These are phyloP conservation scores for Liparis tanakae DNA, from an alignment of 2,797 vertebrate genomes.

Conservation along the genomic window DNA sequence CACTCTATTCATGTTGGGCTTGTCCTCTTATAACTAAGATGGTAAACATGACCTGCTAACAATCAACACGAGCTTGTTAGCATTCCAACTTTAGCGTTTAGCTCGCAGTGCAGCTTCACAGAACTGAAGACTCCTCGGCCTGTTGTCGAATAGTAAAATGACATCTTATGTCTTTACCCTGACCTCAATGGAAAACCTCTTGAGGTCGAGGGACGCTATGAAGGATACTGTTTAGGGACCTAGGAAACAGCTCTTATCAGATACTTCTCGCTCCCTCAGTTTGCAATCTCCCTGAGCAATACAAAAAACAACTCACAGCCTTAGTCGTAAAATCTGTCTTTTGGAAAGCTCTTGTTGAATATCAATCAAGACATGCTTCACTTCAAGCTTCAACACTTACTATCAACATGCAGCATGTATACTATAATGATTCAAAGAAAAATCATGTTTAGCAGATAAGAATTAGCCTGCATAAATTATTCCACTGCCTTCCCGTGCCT, in stretches of 20 bases:
- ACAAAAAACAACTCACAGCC: neutral
- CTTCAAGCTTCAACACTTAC: neutral
- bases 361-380: neutral
- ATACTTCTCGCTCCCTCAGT: neutral
- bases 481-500: constrained; percentile 4
- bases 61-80: neutral
- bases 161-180: too few species aligned
- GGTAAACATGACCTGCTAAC: neutral
- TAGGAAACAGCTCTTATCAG: neutral
- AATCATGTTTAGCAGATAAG: neutral
- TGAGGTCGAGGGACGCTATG: too few species aligned
- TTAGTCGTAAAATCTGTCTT: neutral
- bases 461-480: neutral
- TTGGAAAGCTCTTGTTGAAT: neutral
- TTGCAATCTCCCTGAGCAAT: neutral
- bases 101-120: neutral
- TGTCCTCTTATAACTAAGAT: neutral
- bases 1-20: neutral
- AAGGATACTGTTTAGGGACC: too few species aligned
- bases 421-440: neutral
- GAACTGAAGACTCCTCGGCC: neutral
- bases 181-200: too few species aligned
- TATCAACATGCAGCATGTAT: neutral
- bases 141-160: too few species aligned
- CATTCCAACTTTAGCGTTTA: neutral